Evolutionary conservation across 2,888 invertebrate genomes (phyloP).

Genomic region (Tolmerus cingulatus): DNA sequence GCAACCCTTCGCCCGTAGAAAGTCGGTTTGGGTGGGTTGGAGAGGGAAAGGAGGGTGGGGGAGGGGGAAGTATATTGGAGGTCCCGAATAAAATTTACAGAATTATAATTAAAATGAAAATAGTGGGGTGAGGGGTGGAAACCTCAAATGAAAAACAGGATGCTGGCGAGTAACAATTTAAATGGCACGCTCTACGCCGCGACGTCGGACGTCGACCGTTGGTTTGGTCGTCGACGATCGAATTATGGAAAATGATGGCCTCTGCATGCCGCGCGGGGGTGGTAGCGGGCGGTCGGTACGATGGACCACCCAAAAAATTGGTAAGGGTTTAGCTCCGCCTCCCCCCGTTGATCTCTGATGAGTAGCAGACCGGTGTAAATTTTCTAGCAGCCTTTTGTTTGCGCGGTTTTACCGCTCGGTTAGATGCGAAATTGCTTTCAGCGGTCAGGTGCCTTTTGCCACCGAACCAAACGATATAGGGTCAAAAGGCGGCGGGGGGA

Average conservation of each 20-base stretch:
- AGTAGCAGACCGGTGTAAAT: background rate
- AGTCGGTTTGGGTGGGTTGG: background rate
- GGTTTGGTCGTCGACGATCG: background rate
- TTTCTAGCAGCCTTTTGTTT: background rate
- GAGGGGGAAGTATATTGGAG: too few species aligned
- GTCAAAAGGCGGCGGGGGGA: background rate
- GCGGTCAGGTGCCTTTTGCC: background rate
- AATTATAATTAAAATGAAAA: conserved; percentile 38
- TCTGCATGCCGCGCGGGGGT: background rate
- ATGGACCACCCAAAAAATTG: background rate
- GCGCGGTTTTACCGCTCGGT: background rate
- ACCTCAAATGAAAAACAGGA: conserved; percentile 33
- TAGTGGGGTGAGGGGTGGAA: background rate
- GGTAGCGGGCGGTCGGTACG: background rate
- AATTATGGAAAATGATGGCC: conserved; percentile 13
- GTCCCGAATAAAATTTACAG: conserved; percentile 23
- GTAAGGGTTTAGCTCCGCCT: background rate
- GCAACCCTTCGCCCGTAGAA: background rate
- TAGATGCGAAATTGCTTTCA: background rate
- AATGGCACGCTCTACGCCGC: background rate
- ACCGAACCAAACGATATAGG: background rate
- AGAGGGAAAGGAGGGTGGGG: too few species aligned
- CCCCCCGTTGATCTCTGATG: background rate
- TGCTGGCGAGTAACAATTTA: conserved; percentile 12
- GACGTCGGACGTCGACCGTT: background rate